A percentile compares a stretch with the other conserved stretches of the same genome.
Conservation (phyloP, 2,888 invertebrate genomes). For the Dendrolimus houi region DNA sequence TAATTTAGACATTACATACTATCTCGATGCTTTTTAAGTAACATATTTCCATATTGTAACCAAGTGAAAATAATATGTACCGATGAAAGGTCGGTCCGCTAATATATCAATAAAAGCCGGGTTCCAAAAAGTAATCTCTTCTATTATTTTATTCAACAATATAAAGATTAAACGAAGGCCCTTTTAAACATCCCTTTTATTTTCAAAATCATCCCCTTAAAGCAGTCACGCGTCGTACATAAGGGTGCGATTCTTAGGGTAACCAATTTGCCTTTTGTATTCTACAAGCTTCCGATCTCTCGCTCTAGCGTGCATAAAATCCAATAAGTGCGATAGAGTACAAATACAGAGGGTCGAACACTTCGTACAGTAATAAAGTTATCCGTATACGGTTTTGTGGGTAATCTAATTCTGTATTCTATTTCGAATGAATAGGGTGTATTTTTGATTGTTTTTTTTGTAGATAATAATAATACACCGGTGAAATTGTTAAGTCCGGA, state of each 20-base stretch:
- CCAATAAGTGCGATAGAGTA: slow-evolving; percentile 22
- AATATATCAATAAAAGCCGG: slow-evolving; percentile 5
- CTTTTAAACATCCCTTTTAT: slow-evolving; percentile 19
- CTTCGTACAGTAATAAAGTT: neutral
- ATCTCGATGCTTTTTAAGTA: too few species aligned
- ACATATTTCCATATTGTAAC: too few species aligned
- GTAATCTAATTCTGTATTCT: neutral
- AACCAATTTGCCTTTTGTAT: slow-evolving; percentile 56
- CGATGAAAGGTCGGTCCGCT: neutral
- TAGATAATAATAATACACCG: neutral
- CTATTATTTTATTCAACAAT: slow-evolving; percentile 5
- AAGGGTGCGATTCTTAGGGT: slow-evolving; percentile 46
- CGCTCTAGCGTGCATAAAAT: slow-evolving; percentile 19
- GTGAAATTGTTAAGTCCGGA: neutral
- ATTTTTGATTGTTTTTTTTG: neutral
- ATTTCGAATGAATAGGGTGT: neutral
- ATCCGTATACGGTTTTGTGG: neutral
- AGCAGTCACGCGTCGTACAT: slow-evolving; percentile 59
- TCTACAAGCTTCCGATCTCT: slow-evolving; percentile 36
- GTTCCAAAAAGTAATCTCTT: slow-evolving; percentile 12
- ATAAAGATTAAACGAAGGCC: slow-evolving; percentile 13
- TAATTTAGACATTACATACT: too few species aligned
- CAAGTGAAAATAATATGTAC: neutral
- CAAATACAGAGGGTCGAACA: slow-evolving; percentile 7
- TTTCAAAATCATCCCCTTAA: slow-evolving; percentile 40